Conservation (phyloP, 2,888 invertebrate genomes). For the Drosophila pullipes region DNA sequence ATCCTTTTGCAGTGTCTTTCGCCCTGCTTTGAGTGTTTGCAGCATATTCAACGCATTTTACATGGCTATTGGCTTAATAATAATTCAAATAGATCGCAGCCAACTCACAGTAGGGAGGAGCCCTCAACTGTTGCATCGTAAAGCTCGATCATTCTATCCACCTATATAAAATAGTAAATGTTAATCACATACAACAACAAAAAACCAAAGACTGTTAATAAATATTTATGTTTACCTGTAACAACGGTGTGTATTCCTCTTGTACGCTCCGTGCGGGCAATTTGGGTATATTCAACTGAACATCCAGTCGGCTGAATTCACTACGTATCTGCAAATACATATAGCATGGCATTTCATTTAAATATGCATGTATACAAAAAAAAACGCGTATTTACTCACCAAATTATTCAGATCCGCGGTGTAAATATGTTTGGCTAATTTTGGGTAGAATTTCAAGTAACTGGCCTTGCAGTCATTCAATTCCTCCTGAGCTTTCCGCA, state of each 20-base stretch:
- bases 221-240: constrained; percentile 43
- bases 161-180: constrained; percentile 44
- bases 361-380: neutral
- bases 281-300: constrained; percentile 71
- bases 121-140: constrained; percentile 42
- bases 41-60: constrained; percentile 79
- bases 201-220: constrained; percentile 27
- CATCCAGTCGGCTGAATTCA: constrained; percentile 68
- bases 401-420: constrained; percentile 74
- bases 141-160: constrained; percentile 54
- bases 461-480: constrained; percentile 52
- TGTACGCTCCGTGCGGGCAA: constrained; percentile 35
- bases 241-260: constrained; percentile 37
- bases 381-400: constrained; percentile 43
- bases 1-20: constrained; percentile 76
- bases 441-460: constrained; percentile 64
- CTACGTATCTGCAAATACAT: constrained; percentile 57
- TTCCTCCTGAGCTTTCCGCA: constrained; percentile 72
- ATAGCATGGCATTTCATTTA: neutral
- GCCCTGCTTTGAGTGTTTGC: constrained; percentile 84
- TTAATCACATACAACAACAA: constrained; percentile 10
- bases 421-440: constrained; percentile 70
- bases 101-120: constrained; percentile 30
- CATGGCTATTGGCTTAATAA: constrained; percentile 60
- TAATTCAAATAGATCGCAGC: constrained; percentile 20